These are phyloP conservation scores for Agrochola lychnidis DNA, from an alignment of 2,888 invertebrate genomes.

Conservation along the genomic window DNA sequence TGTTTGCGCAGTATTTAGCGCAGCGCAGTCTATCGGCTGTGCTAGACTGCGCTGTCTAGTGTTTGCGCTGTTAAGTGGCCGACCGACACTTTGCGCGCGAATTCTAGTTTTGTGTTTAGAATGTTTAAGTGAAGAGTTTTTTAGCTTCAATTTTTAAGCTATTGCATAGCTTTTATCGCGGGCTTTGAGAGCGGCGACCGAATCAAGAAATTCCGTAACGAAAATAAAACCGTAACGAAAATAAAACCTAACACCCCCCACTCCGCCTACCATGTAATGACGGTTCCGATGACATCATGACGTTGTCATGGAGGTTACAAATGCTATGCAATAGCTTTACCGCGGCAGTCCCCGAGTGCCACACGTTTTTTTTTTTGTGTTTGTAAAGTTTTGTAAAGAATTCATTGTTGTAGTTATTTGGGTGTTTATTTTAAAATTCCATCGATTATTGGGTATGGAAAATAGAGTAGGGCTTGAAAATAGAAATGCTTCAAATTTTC, in stretches of 20 bases:
- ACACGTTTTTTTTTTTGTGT: neutral
- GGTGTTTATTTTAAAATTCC: neutral
- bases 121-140: slow-evolving; percentile 14
- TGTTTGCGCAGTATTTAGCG: slow-evolving; percentile 62
- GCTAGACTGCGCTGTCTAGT: slow-evolving; percentile 33
- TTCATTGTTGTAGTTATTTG: neutral
- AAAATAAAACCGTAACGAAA: too few species aligned
- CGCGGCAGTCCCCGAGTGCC: too few species aligned
- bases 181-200: too few species aligned
- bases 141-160: too few species aligned
- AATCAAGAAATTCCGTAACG: too few species aligned
- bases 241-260: too few species aligned
- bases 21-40: slow-evolving; percentile 40
- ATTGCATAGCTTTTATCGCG: too few species aligned
- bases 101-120: slow-evolving; percentile 29
- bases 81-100: slow-evolving; percentile 51
- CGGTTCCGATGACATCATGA: too few species aligned
- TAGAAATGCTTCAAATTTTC: neutral
- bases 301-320: too few species aligned
- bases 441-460: neutral
- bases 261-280: too few species aligned
- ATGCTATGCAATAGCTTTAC: too few species aligned
- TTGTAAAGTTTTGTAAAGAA: neutral
- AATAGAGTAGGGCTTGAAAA: neutral
- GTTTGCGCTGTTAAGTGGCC: slow-evolving; percentile 63